phyloP scores from a whole-genome alignment of 2,797 vertebrate species.

The Clarias laeviceps region DNA sequence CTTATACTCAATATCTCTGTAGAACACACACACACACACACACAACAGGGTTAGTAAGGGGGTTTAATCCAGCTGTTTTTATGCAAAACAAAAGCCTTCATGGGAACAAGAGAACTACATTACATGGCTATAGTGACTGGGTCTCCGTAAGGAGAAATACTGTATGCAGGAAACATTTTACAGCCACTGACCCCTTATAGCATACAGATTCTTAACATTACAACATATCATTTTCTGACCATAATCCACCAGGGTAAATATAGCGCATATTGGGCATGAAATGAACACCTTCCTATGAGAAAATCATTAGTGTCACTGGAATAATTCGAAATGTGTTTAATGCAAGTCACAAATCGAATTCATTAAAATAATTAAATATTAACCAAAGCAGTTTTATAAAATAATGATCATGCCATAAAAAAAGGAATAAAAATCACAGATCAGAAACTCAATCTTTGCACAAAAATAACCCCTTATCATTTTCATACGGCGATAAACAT shows the following conservation, averaged over 20 bases:
- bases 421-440: neutral
- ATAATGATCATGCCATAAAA: neutral
- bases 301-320: neutral
- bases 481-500: too few relatives aligned
- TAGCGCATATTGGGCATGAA: neutral
- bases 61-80: conserved; percentile 1
- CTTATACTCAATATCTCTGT: conserved; percentile 88
- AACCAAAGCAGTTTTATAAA: neutral
- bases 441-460: neutral
- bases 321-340: neutral
- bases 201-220: neutral
- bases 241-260: neutral
- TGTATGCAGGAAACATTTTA: neutral
- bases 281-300: neutral
- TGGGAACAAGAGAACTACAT: neutral
- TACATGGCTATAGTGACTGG: neutral
- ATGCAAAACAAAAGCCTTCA: conserved; percentile 4
- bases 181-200: neutral
- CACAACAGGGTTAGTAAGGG: neutral
- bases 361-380: neutral
- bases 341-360: neutral
- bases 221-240: neutral
- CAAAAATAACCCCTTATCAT: neutral
- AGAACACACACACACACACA: conserved; percentile 48
- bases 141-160: neutral